Conservation (phyloP, 2,888 invertebrate genomes). For the Beris morrisii region DNA sequence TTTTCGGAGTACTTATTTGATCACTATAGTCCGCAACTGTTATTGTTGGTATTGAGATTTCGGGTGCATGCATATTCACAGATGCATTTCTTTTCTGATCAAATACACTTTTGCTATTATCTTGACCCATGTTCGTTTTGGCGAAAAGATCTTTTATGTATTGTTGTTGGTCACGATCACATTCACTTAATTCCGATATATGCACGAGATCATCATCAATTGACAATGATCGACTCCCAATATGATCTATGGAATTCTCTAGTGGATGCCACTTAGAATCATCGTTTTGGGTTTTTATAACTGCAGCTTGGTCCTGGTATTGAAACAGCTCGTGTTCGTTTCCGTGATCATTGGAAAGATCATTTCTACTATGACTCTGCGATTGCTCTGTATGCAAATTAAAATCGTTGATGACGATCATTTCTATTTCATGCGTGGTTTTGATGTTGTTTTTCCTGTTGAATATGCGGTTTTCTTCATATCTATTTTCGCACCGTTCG, state of each 20-base stretch:
- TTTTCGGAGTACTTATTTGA: background rate
- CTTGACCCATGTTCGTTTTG: slow-evolving; percentile 24
- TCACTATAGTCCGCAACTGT: slow-evolving; percentile 50
- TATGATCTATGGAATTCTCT: background rate
- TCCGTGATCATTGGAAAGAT: background rate
- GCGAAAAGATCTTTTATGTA: slow-evolving; percentile 34
- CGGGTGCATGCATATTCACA: slow-evolving; percentile 15
- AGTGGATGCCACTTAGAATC: slow-evolving; percentile 2
- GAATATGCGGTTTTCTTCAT: slow-evolving; percentile 1
- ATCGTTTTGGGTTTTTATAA: background rate
- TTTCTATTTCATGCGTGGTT: slow-evolving; percentile 5
- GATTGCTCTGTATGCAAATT: background rate
- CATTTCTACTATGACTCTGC: background rate
- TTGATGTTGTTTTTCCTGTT: background rate
- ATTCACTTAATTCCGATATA: slow-evolving; percentile 40
- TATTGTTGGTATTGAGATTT: slow-evolving; percentile 48
- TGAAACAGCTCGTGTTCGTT: no score
- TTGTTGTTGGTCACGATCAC: slow-evolving; percentile 42
- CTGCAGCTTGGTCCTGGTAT: background rate
- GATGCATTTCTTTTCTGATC: slow-evolving; percentile 20
- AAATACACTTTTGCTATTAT: slow-evolving; percentile 31
- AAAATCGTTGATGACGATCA: slow-evolving; percentile 17
- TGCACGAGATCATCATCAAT: background rate
- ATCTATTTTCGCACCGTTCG: slow-evolving; percentile 34
- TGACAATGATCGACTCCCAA: background rate